A percentile compares a stretch with the other conserved stretches of the same genome.
These are phyloP conservation scores for Globodera ellingtonae DNA, from an alignment of 1,140 invertebrate genomes.

Conservation along the genomic window DNA sequence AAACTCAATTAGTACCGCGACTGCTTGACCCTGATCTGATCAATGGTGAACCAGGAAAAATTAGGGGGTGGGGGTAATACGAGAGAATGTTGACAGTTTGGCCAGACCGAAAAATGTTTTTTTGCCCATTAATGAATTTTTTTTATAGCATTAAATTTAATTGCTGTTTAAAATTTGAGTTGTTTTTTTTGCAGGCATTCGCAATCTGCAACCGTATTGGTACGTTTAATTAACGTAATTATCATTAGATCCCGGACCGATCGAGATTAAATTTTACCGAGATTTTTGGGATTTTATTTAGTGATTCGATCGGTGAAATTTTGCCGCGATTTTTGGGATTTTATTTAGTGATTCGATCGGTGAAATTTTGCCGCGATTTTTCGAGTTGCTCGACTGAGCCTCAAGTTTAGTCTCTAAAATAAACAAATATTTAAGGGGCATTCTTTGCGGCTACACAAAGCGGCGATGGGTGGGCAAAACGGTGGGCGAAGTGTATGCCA, in stretches of 20 bases:
- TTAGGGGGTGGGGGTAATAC: too few species aligned
- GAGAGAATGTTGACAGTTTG: too few species aligned
- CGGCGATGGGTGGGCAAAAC: conserved; percentile 93
- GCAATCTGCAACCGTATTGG: conserved; percentile 95
- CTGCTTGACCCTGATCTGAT: too few species aligned
- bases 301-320: neutral
- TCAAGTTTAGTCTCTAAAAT: neutral
- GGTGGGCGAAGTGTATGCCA: conserved; percentile 87
- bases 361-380: neutral
- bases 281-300: neutral
- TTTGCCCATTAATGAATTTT: too few species aligned
- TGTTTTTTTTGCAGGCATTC: conserved; percentile 74
- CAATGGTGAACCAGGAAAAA: too few species aligned
- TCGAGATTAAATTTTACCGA: too few species aligned
- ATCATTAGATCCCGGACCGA: too few species aligned
- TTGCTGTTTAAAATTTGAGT: neutral
- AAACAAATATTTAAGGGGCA: conserved; percentile 64
- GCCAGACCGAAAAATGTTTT: too few species aligned
- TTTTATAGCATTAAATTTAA: too few species aligned
- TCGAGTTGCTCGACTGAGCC: too few species aligned
- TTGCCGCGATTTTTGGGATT: neutral
- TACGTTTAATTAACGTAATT: conserved; percentile 70
- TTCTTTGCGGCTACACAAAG: conserved; percentile 94
- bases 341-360: neutral
- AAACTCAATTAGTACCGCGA: neutral